Percentiles rank a stretch among this genome's conserved stretches.
Evolutionary conservation across 2,888 invertebrate species (phyloP).

Genomic region (Phalera bucephala): DNA sequence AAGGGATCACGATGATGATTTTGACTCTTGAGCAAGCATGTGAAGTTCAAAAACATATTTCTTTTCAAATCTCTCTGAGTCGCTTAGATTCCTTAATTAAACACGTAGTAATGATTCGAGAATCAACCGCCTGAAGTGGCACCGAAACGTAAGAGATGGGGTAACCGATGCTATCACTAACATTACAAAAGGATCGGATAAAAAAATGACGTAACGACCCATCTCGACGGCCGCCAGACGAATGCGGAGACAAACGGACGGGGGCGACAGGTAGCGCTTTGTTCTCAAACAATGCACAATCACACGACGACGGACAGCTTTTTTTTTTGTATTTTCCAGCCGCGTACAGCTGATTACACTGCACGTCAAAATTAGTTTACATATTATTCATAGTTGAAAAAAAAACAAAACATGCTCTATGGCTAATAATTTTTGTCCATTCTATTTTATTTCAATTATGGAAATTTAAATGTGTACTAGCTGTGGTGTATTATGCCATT

Average conservation of each 20-base stretch:
- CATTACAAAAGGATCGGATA: conserved; percentile 1
- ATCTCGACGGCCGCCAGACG: conserved; percentile 34
- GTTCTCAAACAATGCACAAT: conserved; percentile 55
- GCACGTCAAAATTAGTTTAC: conserved; percentile 28
- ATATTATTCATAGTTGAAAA: no score
- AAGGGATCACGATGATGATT: no score
- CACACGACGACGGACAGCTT: conserved; percentile 38
- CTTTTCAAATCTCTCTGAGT: no score
- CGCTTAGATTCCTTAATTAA: no score
- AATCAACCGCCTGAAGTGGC: no score
- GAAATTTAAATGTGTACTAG: no score
- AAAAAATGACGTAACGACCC: conserved; percentile 6
- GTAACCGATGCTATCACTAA: conserved; percentile 8
- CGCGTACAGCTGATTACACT: conserved; percentile 42
- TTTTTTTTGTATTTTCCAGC: conserved; percentile 33
- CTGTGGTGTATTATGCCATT: no score
- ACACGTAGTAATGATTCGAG: no score
- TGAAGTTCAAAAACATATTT: no score
- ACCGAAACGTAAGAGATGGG: no score
- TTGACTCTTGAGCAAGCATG: no score
- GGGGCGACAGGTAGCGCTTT: conserved; percentile 69
- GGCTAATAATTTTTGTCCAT: conserved; percentile 10
- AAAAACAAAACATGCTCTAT: no score
- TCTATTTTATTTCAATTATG: conserved; percentile 6
- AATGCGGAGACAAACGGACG: conserved; percentile 40